Conservation (phyloP, 2,797 vertebrate species). For the Labeo calbasu region DNA sequence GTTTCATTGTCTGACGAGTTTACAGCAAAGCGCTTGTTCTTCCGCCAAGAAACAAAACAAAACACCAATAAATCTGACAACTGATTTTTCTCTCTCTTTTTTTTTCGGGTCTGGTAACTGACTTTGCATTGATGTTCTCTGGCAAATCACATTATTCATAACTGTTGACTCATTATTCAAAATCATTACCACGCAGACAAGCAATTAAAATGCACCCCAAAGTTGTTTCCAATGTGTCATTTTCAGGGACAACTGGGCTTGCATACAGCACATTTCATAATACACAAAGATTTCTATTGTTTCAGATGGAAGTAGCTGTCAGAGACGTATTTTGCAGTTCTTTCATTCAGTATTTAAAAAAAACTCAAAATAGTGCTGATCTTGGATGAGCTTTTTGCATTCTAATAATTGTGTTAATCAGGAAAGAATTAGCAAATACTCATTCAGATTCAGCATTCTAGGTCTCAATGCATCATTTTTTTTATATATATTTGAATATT, state of each 20-base stretch:
- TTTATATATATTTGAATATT: not conserved
- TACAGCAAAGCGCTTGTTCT: constrained; percentile 48
- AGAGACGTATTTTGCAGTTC: not conserved
- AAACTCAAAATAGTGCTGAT: not conserved
- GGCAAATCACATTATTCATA: constrained; percentile 59
- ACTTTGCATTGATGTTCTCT: constrained; percentile 56
- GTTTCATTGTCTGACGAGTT: constrained; percentile 35
- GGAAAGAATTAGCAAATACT: not conserved
- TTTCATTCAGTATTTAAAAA: not conserved
- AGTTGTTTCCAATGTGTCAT: constrained; percentile 41
- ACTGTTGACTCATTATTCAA: constrained; percentile 58
- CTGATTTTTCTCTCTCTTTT: not conserved
- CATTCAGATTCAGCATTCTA: not conserved
- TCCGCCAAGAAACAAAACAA: constrained; percentile 51
- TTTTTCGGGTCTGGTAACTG: constrained; percentile 42
- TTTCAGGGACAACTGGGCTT: constrained; percentile 24
- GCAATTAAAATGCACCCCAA: constrained; percentile 54
- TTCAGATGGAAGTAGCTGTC: not conserved
- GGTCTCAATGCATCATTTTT: not conserved
- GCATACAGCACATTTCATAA: constrained; percentile 20
- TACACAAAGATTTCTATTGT: constrained; percentile 34
- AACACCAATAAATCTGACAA: constrained; percentile 56
- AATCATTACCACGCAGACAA: constrained; percentile 54
- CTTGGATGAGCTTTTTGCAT: not conserved
- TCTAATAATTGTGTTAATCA: not conserved